A percentile compares a stretch with the other conserved stretches of the same genome.
These are phyloP conservation scores for Nymphicus hollandicus DNA, from an alignment of 2,113 vertebrate genomes.

Conservation along the genomic window DNA sequence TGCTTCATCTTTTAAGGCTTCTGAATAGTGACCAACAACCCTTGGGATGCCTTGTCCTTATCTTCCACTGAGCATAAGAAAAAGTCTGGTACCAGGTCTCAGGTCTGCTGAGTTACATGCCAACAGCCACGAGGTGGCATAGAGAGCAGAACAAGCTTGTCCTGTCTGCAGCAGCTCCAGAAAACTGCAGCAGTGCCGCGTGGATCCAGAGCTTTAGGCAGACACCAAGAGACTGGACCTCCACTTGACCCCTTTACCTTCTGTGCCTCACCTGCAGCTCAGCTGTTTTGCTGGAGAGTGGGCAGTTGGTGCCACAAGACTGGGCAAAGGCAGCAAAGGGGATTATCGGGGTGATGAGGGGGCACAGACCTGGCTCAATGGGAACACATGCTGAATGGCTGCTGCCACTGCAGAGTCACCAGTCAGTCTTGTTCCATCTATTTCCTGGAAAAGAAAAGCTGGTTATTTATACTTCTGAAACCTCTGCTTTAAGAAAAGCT, in stretches of 20 bases:
- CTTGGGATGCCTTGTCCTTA: not conserved
- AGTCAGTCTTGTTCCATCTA: not conserved
- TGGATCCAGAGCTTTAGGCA: not conserved
- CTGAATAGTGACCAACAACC: not conserved
- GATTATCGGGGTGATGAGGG: not conserved
- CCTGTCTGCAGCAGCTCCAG: rapidly evolving
- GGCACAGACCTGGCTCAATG: rapidly evolving
- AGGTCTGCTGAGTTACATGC: not conserved
- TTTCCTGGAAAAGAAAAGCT: not conserved
- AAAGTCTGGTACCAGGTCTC: not conserved
- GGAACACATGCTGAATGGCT: rapidly evolving
- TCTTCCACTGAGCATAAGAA: not conserved
- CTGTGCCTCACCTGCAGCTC: not conserved
- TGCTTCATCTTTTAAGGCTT: not conserved
- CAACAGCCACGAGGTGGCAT: not conserved
- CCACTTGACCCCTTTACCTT: not conserved
- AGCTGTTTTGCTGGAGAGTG: not conserved
- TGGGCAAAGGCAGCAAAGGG: not conserved
- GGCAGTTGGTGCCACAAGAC: not conserved
- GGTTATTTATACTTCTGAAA: not conserved
- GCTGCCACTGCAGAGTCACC: not conserved
- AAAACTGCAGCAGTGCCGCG: not conserved
- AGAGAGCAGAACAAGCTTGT: not conserved
- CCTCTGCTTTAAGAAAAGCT: not conserved
- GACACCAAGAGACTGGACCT: not conserved